A percentile compares a stretch with the other conserved stretches of the same genome.
These are phyloP conservation scores for Euclidia mi DNA, from an alignment of 2,888 invertebrate genomes.

Conservation along the genomic window DNA sequence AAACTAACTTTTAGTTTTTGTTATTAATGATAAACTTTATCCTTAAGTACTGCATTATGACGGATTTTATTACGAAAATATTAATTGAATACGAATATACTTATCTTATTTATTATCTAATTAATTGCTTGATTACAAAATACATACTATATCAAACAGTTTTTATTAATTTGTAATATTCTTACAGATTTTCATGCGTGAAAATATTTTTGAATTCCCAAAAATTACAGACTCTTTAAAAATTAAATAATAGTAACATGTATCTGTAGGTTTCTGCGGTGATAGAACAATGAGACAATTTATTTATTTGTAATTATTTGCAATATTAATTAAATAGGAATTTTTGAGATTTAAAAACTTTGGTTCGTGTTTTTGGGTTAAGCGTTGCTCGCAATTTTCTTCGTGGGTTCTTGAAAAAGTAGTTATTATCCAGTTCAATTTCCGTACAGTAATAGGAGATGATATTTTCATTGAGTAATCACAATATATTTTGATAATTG, in stretches of 20 bases:
- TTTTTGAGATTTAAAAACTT: too few relatives aligned
- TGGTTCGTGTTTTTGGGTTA: too few relatives aligned
- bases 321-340: too few relatives aligned
- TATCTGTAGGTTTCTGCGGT: neutral
- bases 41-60: constrained; percentile 27
- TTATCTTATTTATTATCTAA: constrained; percentile 52
- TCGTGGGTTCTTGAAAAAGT: too few relatives aligned
- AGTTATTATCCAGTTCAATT: too few relatives aligned
- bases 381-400: too few relatives aligned
- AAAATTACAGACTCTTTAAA: neutral
- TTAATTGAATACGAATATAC: constrained; percentile 38
- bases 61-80: constrained; percentile 51
- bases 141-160: constrained; percentile 40
- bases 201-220: neutral
- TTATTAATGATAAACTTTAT: constrained; percentile 16
- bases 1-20: constrained; percentile 14
- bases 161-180: constrained; percentile 5
- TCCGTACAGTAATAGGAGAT: too few relatives aligned
- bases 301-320: neutral
- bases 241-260: neutral
- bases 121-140: constrained; percentile 59
- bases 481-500: too few relatives aligned
- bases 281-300: neutral
- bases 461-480: too few relatives aligned
- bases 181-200: neutral